A percentile compares a stretch with the other conserved stretches of the same genome.
These are phyloP conservation scores for Cydia pomonella DNA, from an alignment of 1,140 invertebrate species.

Conservation along the genomic window DNA sequence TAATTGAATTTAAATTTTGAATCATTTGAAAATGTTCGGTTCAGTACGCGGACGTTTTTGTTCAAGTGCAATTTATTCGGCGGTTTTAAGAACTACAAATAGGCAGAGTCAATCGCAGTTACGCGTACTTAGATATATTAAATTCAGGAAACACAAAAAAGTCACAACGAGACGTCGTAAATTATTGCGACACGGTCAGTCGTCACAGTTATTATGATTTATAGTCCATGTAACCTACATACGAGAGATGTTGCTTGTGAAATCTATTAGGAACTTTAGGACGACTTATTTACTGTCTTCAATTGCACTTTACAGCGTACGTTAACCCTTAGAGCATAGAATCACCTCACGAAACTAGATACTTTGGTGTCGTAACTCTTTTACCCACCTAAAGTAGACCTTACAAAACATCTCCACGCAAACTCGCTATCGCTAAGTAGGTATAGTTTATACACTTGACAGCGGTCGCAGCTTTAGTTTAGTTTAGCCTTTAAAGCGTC, in stretches of 20 bases:
- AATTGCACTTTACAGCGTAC: not conserved
- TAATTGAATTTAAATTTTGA: not conserved
- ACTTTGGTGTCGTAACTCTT: not conserved
- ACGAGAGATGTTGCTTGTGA: constrained; percentile 50
- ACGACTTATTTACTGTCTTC: constrained; percentile 10
- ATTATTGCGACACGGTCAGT: constrained; percentile 34
- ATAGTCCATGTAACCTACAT: constrained; percentile 69
- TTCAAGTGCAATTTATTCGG: no score
- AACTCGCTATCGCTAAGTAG: constrained; percentile 7
- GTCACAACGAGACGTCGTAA: not conserved
- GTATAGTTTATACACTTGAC: constrained; percentile 17
- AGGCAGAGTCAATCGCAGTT: not conserved
- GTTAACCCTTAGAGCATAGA: not conserved
- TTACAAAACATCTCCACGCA: constrained; percentile 15
- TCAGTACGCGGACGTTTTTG: no score
- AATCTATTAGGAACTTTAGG: constrained; percentile 57
- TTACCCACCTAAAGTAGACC: not conserved
- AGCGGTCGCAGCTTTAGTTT: not conserved
- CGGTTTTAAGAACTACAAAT: not conserved
- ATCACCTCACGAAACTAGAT: not conserved
- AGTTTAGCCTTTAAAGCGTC: not conserved
- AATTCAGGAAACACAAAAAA: constrained; percentile 11
- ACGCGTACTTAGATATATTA: not conserved
- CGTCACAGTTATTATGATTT: constrained; percentile 72
- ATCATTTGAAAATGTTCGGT: not conserved